Conservation (phyloP, 2,797 vertebrate species). For the Brachymystax lenok region DNA sequence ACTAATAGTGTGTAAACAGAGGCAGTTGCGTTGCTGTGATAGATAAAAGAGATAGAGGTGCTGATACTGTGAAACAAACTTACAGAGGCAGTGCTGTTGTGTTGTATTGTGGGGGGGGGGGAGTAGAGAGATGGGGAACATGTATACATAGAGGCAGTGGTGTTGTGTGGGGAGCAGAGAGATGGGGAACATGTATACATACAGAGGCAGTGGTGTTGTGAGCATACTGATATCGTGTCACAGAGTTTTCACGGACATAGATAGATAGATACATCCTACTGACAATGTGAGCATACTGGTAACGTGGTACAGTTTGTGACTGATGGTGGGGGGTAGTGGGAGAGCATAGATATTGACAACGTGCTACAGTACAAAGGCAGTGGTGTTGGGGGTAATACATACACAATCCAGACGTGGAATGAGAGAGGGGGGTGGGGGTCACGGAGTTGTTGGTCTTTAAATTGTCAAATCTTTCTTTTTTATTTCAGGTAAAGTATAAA, state of each 20-base stretch:
- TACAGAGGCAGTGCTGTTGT: not conserved
- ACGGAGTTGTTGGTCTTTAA: not conserved
- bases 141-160: too few species aligned
- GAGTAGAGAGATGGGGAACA: too few species aligned
- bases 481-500: too few species aligned
- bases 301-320: constrained; percentile 21
- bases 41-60: not conserved
- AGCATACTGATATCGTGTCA: constrained; percentile 21
- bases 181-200: too few species aligned
- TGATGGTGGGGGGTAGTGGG: not conserved
- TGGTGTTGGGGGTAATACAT: constrained; percentile 30
- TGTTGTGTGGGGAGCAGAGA: constrained; percentile 9
- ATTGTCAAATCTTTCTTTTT: not conserved
- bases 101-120: too few species aligned
- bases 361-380: constrained; percentile 32
- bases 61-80: not conserved
- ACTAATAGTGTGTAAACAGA: constrained; percentile 23
- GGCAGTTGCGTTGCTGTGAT: constrained; percentile 10
- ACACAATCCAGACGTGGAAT: not conserved
- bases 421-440: not conserved
- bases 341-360: not conserved
- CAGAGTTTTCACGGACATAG: not conserved
- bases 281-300: constrained; percentile 17
- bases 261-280: not conserved
- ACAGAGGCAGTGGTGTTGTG: constrained; percentile 25